These are phyloP conservation scores for Melanocharis versteri DNA, from an alignment of 2,113 vertebrate genomes.

Conservation along the genomic window DNA sequence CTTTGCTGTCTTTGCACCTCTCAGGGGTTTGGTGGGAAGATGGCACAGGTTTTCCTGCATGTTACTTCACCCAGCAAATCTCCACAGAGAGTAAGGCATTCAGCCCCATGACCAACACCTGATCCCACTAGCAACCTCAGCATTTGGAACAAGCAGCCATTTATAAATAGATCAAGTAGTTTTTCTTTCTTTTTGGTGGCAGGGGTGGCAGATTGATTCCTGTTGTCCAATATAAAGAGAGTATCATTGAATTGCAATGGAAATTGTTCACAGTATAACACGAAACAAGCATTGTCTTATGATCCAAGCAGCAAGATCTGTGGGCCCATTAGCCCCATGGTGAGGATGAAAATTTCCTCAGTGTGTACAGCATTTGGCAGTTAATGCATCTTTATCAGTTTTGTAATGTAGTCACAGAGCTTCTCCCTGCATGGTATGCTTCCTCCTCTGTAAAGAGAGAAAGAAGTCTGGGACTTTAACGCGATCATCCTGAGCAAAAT, in stretches of 20 bases:
- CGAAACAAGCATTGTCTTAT: not conserved
- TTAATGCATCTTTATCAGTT: not conserved
- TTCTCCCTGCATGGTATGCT: not conserved
- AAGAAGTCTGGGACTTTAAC: not conserved
- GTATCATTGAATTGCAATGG: not conserved
- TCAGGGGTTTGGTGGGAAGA: not conserved
- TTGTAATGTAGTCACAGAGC: not conserved
- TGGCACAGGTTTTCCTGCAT: not conserved
- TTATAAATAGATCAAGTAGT: not conserved
- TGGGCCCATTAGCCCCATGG: not conserved
- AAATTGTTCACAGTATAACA: not conserved
- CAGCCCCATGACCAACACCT: not conserved
- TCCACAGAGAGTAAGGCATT: not conserved
- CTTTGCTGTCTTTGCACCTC: not conserved
- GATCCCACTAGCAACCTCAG: not conserved
- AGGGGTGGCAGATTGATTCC: not conserved
- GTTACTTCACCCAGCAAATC: not conserved
- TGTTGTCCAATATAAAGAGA: not conserved
- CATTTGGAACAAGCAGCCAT: not conserved
- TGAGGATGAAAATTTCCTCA: not conserved
- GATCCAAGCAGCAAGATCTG: not conserved
- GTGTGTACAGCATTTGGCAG: not conserved
- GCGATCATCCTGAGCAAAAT: not conserved
- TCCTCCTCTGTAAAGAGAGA: not conserved
- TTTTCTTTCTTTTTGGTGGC: not conserved